phyloP scores from a whole-genome alignment of 1,140 invertebrate species.

The Eufriesea mexicana region DNA sequence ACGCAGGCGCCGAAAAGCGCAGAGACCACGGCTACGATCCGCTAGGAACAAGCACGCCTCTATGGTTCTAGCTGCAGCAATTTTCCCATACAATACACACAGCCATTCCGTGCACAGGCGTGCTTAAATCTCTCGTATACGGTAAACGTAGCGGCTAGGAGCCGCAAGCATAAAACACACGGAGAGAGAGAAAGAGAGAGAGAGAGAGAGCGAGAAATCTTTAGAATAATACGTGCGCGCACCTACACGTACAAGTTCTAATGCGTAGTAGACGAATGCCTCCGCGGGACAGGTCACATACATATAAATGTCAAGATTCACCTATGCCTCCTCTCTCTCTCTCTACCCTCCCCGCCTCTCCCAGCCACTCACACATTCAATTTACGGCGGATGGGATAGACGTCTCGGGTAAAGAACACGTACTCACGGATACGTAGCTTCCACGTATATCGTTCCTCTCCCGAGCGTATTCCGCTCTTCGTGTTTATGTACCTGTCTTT shows the following conservation, averaged over 20 bases:
- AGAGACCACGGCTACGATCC: background rate
- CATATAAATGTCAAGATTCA: slow-evolving; percentile 56
- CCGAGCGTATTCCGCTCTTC: slow-evolving; percentile 37
- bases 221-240: slow-evolving; percentile 35
- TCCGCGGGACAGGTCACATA: slow-evolving; percentile 47
- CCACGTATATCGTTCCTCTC: slow-evolving; percentile 17
- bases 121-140: slow-evolving; percentile 22
- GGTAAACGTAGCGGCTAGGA: slow-evolving; percentile 32
- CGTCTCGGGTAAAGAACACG: slow-evolving; percentile 18
- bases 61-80: slow-evolving; percentile 23
- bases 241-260: slow-evolving; percentile 19
- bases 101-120: background rate
- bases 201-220: background rate
- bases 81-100: slow-evolving; percentile 39
- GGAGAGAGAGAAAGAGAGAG: background rate
- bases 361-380: slow-evolving; percentile 44
- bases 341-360: background rate
- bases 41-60: slow-evolving; percentile 17
- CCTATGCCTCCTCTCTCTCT: slow-evolving; percentile 21
- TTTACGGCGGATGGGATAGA: slow-evolving; percentile 35
- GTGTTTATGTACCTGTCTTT: slow-evolving; percentile 36
- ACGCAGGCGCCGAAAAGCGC: background rate
- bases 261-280: slow-evolving; percentile 51
- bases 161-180: slow-evolving; percentile 42
- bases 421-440: slow-evolving; percentile 26